Base-by-base conservation (phyloP, 2,888 invertebrate genomes). In the Oscheius onirici region DNA sequence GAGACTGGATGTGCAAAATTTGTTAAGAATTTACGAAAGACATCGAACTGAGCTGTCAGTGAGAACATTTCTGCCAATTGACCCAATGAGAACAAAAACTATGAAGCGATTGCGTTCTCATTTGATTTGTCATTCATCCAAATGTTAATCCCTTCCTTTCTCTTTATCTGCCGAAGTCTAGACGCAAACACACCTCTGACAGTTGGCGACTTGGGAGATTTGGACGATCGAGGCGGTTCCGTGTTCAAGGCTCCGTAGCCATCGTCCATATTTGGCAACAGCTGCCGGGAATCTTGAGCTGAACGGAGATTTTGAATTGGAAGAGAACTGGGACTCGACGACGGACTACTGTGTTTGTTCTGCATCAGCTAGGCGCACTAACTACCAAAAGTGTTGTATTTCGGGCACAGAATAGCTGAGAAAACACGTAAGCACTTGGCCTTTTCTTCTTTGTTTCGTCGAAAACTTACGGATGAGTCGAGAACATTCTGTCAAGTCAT, bases 241-340 rank as follows among this genome's bases (percentile, higher is more conserved):
- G 28, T 40, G 34, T 49, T 52, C 34, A 66, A 34, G 41, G 66
- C 66, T 13, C 66, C 66, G 40, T 66, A 66, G n/a, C 66, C 66
- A n/a, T 66, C 66, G 66, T 66, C 66, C 66, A 66, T 66, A 15
- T 40, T 66, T 11, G 51, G 52, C 15, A 66, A n/a, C 15, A 66
- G 66, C 8, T 52, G 52, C 20, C 41, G 34, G 10, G 66, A 66
- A 24, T 66, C 66, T 52, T 66, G 66, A n/a, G 66, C 66, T 66
- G 24, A 61, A 61, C 17, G 6, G 13, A 13, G 46, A 46, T 20
- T 46, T 46, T 11, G 46, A 46, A 11, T 51, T 15, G 51, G 22
- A 51, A 17, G 51, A 22, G 26, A 55, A 15, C 52, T 52, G 20
- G 15, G 43, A 15, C 43, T 13, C 5, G 22, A 52, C 22, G 24